Conservation (phyloP, 2,113 vertebrate species). For the Dicerorhinus sumatrensis region DNA sequence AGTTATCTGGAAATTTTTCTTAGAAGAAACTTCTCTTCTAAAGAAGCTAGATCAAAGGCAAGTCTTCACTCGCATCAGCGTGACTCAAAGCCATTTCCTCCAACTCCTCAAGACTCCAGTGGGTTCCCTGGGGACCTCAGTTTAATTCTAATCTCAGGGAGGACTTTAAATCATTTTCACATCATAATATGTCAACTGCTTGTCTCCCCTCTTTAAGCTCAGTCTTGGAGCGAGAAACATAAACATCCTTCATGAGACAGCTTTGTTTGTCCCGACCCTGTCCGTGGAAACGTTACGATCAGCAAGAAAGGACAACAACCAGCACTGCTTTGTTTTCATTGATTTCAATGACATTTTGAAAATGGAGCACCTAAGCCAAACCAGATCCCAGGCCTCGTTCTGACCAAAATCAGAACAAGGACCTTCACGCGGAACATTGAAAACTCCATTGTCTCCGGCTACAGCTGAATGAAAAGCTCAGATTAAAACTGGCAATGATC, state of each 20-base stretch:
- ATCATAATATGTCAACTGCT: slow-evolving; percentile 82
- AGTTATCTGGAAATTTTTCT: not conserved
- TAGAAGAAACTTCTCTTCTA: not conserved
- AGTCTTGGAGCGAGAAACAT: slow-evolving; percentile 53
- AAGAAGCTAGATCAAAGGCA: not conserved
- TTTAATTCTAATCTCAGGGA: slow-evolving; percentile 53
- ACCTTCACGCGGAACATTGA: slow-evolving; percentile 49
- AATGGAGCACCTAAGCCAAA: slow-evolving; percentile 59
- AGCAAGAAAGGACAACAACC: slow-evolving; percentile 73
- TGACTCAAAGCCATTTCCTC: not conserved
- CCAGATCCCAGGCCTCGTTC: slow-evolving; percentile 48
- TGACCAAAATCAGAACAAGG: not conserved
- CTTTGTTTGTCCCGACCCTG: slow-evolving; percentile 72
- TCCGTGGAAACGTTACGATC: slow-evolving; percentile 71
- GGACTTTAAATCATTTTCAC: slow-evolving; percentile 79
- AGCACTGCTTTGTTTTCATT: slow-evolving; percentile 55
- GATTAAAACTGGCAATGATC: slow-evolving; percentile 53
- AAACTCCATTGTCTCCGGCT: slow-evolving; percentile 23
- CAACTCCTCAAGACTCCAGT: not conserved
- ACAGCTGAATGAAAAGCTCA: slow-evolving; percentile 68
- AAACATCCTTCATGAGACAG: slow-evolving; percentile 73
- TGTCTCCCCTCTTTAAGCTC: slow-evolving; percentile 66
- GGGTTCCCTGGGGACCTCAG: not conserved
- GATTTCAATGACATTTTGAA: slow-evolving; percentile 62
- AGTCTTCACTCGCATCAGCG: not conserved